These are phyloP conservation scores for Nothocercus nigrocapillus DNA, from an alignment of 2,113 vertebrate species.

Conservation along the genomic window DNA sequence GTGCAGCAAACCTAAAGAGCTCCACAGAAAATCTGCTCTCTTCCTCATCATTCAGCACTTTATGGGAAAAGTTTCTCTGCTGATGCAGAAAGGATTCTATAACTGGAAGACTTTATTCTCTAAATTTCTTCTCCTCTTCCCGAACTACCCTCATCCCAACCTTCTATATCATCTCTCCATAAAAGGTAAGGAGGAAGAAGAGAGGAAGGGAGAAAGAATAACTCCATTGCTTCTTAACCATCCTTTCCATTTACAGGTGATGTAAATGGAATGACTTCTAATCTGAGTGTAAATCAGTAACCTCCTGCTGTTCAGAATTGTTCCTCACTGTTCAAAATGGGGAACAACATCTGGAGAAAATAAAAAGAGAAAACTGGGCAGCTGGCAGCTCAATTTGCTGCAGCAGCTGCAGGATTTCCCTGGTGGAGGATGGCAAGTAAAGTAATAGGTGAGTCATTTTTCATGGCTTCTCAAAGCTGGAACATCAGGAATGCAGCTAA, in stretches of 20 bases:
- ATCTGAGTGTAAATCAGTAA: background rate
- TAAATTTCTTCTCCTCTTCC: background rate
- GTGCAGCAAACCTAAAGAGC: background rate
- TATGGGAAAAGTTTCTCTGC: background rate
- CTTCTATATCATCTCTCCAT: background rate
- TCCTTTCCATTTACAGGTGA: background rate
- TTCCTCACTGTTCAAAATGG: background rate
- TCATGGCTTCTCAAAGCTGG: background rate
- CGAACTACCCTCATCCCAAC: background rate
- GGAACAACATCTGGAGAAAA: background rate
- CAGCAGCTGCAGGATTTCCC: background rate
- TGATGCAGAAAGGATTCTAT: background rate
- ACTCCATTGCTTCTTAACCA: background rate
- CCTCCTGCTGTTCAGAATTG: background rate
- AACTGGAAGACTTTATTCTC: background rate
- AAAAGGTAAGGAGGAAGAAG: fast-evolving
- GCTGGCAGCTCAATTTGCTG: background rate
- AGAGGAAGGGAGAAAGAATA: background rate
- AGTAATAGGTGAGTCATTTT: background rate
- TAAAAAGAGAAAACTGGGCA: background rate
- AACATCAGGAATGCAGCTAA: background rate
- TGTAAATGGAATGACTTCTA: background rate
- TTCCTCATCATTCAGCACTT: background rate
- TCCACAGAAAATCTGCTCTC: background rate
- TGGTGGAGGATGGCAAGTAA: background rate